Evolutionary conservation across 2,888 invertebrate genomes (phyloP).

Genomic region (Aphodius sticticus): DNA sequence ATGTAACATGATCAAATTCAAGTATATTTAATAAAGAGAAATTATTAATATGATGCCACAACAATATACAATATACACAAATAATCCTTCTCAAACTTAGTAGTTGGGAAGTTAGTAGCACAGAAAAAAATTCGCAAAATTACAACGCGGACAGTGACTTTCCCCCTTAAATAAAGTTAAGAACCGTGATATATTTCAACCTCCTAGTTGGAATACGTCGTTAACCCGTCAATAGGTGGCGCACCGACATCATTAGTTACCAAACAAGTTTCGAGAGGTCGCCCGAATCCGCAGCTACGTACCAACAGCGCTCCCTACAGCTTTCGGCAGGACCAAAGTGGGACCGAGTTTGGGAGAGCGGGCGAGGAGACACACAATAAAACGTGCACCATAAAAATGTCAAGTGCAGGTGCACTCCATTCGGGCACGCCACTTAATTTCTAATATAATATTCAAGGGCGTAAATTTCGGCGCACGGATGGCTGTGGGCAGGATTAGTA

Average conservation of each 20-base stretch:
- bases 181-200: too few species aligned
- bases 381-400: constrained; percentile 20
- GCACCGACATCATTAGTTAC: not conserved
- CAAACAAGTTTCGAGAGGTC: not conserved
- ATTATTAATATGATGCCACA: too few species aligned
- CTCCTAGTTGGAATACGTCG: too few species aligned
- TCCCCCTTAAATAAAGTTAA: too few species aligned
- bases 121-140: too few species aligned
- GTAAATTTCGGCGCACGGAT: constrained; percentile 14
- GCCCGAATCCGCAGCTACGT: not conserved
- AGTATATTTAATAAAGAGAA: too few species aligned
- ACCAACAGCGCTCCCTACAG: not conserved
- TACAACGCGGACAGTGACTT: too few species aligned
- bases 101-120: too few species aligned
- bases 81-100: too few species aligned
- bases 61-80: too few species aligned
- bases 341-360: not conserved
- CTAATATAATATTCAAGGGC: constrained; percentile 23
- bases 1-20: too few species aligned
- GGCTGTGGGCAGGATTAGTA: constrained; percentile 8
- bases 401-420: constrained; percentile 19
- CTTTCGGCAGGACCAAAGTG: not conserved
- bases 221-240: too few species aligned
- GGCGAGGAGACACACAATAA: constrained; percentile 6
- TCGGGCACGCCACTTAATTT: constrained; percentile 21